Conservation (phyloP, 2,888 invertebrate species). For the Idaea dimidiata region DNA sequence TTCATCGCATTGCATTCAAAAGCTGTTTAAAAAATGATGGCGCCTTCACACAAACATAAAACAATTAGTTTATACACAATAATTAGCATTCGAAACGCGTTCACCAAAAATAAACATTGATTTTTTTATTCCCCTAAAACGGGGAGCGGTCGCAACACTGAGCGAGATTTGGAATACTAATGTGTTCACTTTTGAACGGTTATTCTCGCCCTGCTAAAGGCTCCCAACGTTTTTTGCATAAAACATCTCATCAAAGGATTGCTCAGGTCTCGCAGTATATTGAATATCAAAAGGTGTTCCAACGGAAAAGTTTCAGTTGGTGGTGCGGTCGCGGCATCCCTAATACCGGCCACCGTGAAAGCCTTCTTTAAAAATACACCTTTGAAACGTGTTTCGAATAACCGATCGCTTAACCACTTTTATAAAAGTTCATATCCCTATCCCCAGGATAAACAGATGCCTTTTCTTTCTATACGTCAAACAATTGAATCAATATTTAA, state of each 20-base stretch:
- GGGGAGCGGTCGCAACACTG: slow-evolving; percentile 59
- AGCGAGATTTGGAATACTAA: slow-evolving; percentile 73
- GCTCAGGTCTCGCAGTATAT: slow-evolving; percentile 76
- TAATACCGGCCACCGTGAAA: slow-evolving; percentile 71
- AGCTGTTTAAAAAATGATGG: slow-evolving; percentile 50
- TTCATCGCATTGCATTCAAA: slow-evolving; percentile 36
- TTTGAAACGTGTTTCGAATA: slow-evolving; percentile 74
- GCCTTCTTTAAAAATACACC: slow-evolving; percentile 78
- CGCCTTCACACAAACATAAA: slow-evolving; percentile 63
- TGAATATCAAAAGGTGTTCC: slow-evolving; percentile 80
- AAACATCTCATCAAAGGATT: slow-evolving; percentile 82
- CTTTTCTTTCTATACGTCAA: slow-evolving; percentile 1
- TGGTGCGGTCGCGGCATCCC: slow-evolving; percentile 63
- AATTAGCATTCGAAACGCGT: slow-evolving; percentile 78
- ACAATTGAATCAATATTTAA: slow-evolving; percentile 8
- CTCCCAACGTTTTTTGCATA: slow-evolving; percentile 79
- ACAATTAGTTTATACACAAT: slow-evolving; percentile 72
- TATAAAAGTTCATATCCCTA: slow-evolving; percentile 9
- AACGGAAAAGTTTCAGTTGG: slow-evolving; percentile 67
- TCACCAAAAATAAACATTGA: slow-evolving; percentile 77
- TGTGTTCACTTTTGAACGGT: slow-evolving; percentile 78
- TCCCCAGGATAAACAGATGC: slow-evolving; percentile 3
- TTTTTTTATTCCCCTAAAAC: slow-evolving; percentile 78
- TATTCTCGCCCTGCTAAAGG: slow-evolving; percentile 76
- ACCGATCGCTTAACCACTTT: slow-evolving; percentile 40